These are phyloP conservation scores for Scomberomorus guttatus DNA, from an alignment of 2,797 vertebrate species.

Conservation along the genomic window DNA sequence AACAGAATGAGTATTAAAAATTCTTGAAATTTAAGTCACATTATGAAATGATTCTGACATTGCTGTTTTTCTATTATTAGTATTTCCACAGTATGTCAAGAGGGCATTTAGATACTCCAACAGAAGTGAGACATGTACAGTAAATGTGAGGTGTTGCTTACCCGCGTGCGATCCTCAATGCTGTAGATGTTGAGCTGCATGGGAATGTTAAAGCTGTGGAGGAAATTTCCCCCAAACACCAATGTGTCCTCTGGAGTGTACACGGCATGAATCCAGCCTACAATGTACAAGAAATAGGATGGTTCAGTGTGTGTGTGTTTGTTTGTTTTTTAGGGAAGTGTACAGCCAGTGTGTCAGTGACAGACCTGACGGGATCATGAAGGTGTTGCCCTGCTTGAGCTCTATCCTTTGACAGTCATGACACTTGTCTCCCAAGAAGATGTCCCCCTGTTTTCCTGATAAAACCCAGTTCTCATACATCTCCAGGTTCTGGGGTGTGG, in stretches of 20 bases:
- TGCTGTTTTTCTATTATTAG: neutral
- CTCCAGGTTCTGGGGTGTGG: constrained; percentile 95
- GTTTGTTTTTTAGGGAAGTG: neutral
- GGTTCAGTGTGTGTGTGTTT: neutral
- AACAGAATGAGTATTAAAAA: neutral
- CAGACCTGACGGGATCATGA: constrained; percentile 97
- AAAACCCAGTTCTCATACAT: constrained; percentile 99
- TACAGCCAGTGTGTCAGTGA: neutral
- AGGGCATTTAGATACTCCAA: neutral
- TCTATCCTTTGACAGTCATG: constrained; percentile 95
- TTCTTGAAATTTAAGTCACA: neutral
- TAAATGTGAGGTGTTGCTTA: constrained; percentile 71
- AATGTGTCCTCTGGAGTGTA: constrained; percentile 98
- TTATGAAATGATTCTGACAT: neutral
- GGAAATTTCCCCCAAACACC: constrained; percentile 98
- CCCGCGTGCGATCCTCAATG: constrained; percentile 97
- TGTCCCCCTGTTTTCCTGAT: constrained; percentile 98
- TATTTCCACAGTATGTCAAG: neutral
- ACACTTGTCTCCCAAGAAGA: constrained; percentile 97
- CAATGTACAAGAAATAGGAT: constrained; percentile 25
- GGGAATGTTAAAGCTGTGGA: constrained; percentile 99
- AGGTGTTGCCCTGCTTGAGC: constrained; percentile 96
- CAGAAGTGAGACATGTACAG: neutral
- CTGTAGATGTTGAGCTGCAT: constrained; percentile 99
- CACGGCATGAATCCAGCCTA: constrained; percentile 99